phyloP scores from a whole-genome alignment of 2,888 invertebrate genomes.

The Ophion ellenae region DNA sequence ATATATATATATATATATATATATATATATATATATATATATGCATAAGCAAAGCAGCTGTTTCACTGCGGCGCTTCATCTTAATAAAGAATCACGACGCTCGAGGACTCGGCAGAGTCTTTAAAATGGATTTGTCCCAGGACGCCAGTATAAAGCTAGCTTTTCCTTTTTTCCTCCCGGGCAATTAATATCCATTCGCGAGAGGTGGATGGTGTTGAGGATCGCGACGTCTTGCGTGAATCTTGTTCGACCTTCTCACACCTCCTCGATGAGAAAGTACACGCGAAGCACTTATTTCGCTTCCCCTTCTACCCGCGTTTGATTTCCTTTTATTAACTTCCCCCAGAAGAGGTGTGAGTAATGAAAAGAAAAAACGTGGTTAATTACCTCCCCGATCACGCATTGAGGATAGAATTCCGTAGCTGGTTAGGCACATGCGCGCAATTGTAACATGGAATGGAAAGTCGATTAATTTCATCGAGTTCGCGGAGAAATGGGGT shows the following conservation, averaged over 20 bases:
- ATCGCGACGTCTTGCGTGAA: constrained; percentile 42
- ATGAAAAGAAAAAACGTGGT: background rate
- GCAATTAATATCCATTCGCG: constrained; percentile 78
- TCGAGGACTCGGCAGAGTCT: constrained; percentile 73
- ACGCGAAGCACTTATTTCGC: constrained; percentile 29
- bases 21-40: constrained; percentile 16
- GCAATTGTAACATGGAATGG: background rate
- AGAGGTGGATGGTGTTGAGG: constrained; percentile 16
- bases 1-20: background rate
- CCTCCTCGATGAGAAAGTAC: constrained; percentile 17
- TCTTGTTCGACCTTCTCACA: constrained; percentile 58
- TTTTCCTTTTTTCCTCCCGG: constrained; percentile 69
- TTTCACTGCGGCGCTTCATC: constrained; percentile 72
- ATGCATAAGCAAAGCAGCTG: constrained; percentile 23
- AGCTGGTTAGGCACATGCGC: background rate
- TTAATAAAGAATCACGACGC: constrained; percentile 81
- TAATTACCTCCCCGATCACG: background rate
- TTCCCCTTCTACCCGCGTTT: constrained; percentile 26
- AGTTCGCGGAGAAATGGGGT: too few relatives aligned
- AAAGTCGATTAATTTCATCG: background rate
- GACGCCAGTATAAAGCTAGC: constrained; percentile 65
- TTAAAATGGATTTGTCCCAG: constrained; percentile 73
- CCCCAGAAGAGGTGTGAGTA: background rate
- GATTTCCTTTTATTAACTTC: constrained; percentile 43
- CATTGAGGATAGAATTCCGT: background rate